Percentiles rank a stretch among this genome's conserved stretches.
phyloP scores from a whole-genome alignment of 2,888 invertebrate species.

The Molorchus minor region DNA sequence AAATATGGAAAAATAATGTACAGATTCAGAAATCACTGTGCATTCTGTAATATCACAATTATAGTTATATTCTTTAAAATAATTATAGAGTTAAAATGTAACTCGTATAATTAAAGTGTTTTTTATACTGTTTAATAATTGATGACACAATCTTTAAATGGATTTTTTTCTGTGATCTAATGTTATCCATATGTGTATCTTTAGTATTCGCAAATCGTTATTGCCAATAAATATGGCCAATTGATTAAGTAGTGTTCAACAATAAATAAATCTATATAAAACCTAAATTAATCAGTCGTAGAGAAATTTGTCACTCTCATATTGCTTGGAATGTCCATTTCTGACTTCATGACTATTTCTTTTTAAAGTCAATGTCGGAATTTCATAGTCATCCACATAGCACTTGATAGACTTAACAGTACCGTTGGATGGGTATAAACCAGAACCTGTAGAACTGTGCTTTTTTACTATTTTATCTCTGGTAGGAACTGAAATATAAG shows the following conservation, averaged over 20 bases:
- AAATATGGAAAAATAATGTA: no score
- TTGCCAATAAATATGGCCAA: conserved; percentile 2
- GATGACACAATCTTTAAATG: no score
- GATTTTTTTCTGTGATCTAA: not conserved
- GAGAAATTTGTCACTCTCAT: conserved; percentile 50
- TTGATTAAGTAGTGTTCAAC: conserved; percentile 10
- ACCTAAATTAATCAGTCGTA: conserved; percentile 43
- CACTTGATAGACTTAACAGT: conserved; percentile 68
- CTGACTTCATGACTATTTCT: conserved; percentile 75
- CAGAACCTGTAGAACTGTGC: conserved; percentile 60
- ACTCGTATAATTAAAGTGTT: no score
- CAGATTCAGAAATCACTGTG: conserved; percentile 10
- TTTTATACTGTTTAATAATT: no score
- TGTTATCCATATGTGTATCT: not conserved
- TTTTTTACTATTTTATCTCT: conserved; percentile 72
- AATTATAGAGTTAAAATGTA: no score
- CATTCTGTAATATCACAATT: conserved; percentile 18
- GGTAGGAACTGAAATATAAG: conserved; percentile 83
- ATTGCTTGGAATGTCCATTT: conserved; percentile 65
- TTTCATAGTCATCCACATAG: conserved; percentile 76
- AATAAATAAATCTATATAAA: conserved; percentile 20
- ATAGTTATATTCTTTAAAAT: no score
- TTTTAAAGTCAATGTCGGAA: conserved; percentile 49
- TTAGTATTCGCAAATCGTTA: not conserved
- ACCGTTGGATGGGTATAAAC: conserved; percentile 46